Base-by-base conservation (phyloP, 1,140 invertebrate species). In the Rhyzopertha dominica region DNA sequence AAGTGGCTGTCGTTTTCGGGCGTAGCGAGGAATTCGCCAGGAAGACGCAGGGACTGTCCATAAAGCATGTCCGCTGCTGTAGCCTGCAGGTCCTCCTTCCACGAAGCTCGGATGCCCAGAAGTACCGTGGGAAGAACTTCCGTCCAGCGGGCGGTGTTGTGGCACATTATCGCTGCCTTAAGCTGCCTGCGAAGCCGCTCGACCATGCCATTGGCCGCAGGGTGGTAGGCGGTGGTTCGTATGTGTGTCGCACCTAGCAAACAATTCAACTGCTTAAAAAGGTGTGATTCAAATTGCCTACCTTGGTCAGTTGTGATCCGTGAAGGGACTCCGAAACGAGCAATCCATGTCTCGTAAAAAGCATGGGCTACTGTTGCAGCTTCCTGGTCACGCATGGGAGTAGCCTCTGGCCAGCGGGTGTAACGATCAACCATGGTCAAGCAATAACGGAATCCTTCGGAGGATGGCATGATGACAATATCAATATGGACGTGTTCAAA, bases 381-480 rank as follows among this genome's bases (percentile, higher is more conserved):
- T 5, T 54, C 38, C 3, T 60, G 60, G 46, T 34, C n/a, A 43
- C 43, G 17, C 36, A 30, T 35, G 16, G 68, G 63, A 22, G 62
- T 43, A 2, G 53, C 62, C 58, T 72, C 65, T 0, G 59, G 62
- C 63, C 67, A 75, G 9, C 65, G 35, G 7, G 66, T 64, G 43
- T 51, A 68, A 9, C 61, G 31, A 39, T 71, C 61, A 9, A 69
- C 57, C 1, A 41, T 43, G 1, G 65, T 70, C 43, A 10, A 12
- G 19, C 43, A 14, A 37, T 5, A n/a, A 36, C 16, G 26, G 31
- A 18, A 54, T 5, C 22, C 30, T 5, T 10, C 16, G 7, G 32
- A 12, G 10, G 8, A 12, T 35, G 14, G 14, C 5, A 35, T 4
- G 16, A 20, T 20, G 23, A 35, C 32, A 5, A 35, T 12, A 12